phyloP scores from a whole-genome alignment of 1,140 invertebrate genomes.

The Drosophila ficusphila region DNA sequence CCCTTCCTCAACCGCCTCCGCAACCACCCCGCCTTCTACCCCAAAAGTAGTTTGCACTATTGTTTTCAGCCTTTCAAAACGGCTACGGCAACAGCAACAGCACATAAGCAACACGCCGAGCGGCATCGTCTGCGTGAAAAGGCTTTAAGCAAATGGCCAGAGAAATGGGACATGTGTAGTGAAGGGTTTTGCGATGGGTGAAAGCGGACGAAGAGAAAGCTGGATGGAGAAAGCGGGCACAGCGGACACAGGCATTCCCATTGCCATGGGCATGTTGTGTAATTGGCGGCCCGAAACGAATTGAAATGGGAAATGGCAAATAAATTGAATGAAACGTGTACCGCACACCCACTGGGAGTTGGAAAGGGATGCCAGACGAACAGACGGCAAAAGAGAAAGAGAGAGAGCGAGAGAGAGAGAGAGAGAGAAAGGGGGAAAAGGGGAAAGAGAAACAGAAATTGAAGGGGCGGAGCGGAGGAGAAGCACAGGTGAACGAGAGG shows the following conservation, averaged over 20 bases:
- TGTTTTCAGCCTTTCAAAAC: constrained; percentile 3
- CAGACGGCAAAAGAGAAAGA: neutral
- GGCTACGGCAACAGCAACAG: neutral
- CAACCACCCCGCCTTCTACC: too few relatives aligned
- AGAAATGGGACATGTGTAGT: constrained; percentile 24
- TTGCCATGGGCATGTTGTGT: constrained; percentile 59
- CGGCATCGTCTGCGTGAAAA: constrained; percentile 12
- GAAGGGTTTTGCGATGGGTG: neutral
- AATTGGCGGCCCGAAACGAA: constrained; percentile 78
- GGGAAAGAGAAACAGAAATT: neutral
- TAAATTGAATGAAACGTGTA: constrained; percentile 80
- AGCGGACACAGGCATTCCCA: constrained; percentile 23
- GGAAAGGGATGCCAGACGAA: neutral
- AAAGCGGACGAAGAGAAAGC: neutral
- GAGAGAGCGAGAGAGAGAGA: neutral
- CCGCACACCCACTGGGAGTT: constrained; percentile 19
- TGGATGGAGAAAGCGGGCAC: neutral
- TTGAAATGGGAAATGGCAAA: constrained; percentile 79
- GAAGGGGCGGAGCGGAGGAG: neutral
- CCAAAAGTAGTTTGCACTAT: neutral
- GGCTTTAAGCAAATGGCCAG: constrained; percentile 40
- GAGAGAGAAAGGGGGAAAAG: neutral
- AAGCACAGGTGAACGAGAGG: constrained; percentile 24
- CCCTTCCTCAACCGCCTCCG: too few relatives aligned
- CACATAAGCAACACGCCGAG: neutral